Base-by-base conservation (phyloP, 2,888 invertebrate species). In the Clusia tigrina region DNA sequence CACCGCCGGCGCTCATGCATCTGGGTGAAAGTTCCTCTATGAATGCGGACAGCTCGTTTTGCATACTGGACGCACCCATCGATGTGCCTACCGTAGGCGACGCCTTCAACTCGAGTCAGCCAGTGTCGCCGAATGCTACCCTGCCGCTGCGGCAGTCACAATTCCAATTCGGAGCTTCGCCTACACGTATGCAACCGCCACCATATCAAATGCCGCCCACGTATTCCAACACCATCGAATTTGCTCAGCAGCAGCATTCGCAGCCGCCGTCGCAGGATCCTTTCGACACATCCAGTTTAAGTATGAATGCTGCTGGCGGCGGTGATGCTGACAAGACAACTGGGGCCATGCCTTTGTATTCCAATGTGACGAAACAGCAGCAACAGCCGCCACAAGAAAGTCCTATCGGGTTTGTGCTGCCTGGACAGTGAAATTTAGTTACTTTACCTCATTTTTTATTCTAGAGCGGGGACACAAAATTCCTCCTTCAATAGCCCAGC, bases 61-160 rank as follows among this genome's bases (percentile, higher is more conserved):
- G 90, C 17, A 84, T 92, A 68, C 82, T 92, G 0, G 92, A 92
- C 78, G 89, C 90, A 70, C 91, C 92, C 0, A 91, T 91, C 58
- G 91, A 91, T 79, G 88, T 89, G 53, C 89, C 89, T 60, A 84
- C 84, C 0, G 80, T 78, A 38, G 72, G 71, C 9, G 76, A 76
- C 10, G 60, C 67, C 10, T 62, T 62, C 22, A 52, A 6, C 62
- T n/a, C n/a, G n/a, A n/a, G n/a, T n/a, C n/a, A n/a, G n/a, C 5
- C 64, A 58, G 57, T 64, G 62, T 58, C 66, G 24, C 60, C 60
- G 22, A 62, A 67, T 2, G 63, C 66, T 32, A 62, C 46, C 62
- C 68, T 32, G 70, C 6, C 79, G 76, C 65, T 61, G 25, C 68
- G 63, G 56, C 64, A 48, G 48, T 3, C 2, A 15, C 18, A 70